phyloP scores from a whole-genome alignment of 2,797 vertebrate species.

The Rhincodon typus region DNA sequence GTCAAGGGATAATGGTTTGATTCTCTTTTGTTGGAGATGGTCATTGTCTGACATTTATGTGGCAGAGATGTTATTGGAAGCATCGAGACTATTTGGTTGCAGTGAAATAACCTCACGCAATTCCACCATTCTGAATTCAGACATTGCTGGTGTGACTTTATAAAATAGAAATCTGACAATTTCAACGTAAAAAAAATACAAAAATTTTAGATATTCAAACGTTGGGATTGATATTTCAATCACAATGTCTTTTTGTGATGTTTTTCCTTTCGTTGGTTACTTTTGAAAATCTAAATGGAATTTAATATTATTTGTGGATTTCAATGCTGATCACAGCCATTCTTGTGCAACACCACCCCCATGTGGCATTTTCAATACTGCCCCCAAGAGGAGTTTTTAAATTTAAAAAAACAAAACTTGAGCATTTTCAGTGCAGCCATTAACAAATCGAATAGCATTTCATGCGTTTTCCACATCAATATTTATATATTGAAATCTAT shows the following conservation, averaged over 20 bases:
- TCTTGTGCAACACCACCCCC: slow-evolving; percentile 31
- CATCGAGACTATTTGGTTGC: background rate
- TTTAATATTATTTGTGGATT: background rate
- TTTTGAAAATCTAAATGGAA: background rate
- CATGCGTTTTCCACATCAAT: background rate
- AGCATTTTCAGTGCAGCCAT: too few species aligned
- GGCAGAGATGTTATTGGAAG: background rate
- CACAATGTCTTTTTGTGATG: too few species aligned
- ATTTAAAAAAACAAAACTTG: background rate
- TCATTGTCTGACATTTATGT: background rate
- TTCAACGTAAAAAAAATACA: background rate
- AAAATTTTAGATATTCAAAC: background rate
- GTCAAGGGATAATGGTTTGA: background rate
- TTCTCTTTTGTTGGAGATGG: background rate
- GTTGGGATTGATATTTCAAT: background rate
- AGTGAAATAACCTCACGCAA: background rate
- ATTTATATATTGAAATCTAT: background rate
- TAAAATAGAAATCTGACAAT: background rate
- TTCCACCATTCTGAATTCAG: background rate
- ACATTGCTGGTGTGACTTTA: background rate
- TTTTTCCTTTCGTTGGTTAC: background rate
- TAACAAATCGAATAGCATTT: background rate
- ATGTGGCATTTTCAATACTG: background rate
- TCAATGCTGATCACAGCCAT: background rate
- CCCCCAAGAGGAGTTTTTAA: slow-evolving; percentile 17